Base-by-base conservation (phyloP, 2,888 invertebrate species). In the Ferrisia virgata region DNA sequence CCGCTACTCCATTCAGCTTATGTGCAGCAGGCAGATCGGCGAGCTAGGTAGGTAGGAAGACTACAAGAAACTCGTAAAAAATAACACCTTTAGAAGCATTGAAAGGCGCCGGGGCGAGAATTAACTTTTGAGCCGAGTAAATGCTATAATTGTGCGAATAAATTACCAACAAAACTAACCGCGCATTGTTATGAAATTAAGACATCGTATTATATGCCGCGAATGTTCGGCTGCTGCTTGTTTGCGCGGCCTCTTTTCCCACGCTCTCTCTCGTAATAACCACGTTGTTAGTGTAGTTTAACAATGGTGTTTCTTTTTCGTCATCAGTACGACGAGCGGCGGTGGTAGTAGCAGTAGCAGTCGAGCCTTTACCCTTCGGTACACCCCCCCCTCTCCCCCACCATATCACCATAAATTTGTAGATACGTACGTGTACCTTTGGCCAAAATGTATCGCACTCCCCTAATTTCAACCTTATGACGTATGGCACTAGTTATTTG, bases 171-270 rank as follows among this genome's bases (percentile, higher is more conserved):
- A 72, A 72, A 72, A 72, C 72, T 72, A 72, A 72, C 72, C 72
- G 72, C 72, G 72, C 72, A 72, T 72, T 72, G 72, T 72, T 72
- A 72, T 72, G 72, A 72, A 72, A 72, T 72, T 72, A 72, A 72
- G 72, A 72, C 33, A 33, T 72, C 33, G 33, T 72, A 72, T 72
- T 36, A 72, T n/a, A n/a, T 33, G 33, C 72, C 72, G 33, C 58
- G 58, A 4, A n/a, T n/a, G n/a, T 13, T 9, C 25, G 28, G 13
- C 1, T 2, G 22, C 25, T 2, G 9, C 25, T 1, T 11, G 11
- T 25, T 25, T 11, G 11, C 25, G 43, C 43, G 36, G 8, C 15
- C 13, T 15, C 43, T 43, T 43, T 3, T 5, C 15, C 15, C 15
- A 43, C 43, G 13, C 43, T 43, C 13, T 43, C 28, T 2, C 72